These are phyloP conservation scores for Biston betularia DNA, from an alignment of 2,888 invertebrate genomes.

Conservation along the genomic window DNA sequence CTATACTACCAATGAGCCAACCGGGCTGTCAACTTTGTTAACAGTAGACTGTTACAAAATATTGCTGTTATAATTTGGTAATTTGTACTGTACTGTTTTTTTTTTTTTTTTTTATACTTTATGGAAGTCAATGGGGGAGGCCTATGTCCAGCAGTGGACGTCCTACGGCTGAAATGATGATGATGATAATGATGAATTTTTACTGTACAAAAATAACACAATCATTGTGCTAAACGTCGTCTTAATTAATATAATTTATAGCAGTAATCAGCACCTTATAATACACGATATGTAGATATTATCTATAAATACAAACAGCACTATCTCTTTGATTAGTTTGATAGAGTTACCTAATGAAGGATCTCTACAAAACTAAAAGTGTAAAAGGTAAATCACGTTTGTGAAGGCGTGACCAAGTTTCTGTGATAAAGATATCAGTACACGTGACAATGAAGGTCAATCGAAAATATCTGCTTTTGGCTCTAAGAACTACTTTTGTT, in stretches of 20 bases:
- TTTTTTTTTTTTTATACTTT: no score
- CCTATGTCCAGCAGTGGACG: no score
- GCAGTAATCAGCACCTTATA: neutral
- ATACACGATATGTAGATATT: neutral
- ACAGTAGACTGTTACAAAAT: no score
- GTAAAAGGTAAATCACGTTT: conserved; percentile 20
- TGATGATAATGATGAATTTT: no score
- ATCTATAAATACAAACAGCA: neutral
- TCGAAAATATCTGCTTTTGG: conserved; percentile 27
- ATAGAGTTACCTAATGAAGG: neutral
- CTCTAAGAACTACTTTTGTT: conserved; percentile 10
- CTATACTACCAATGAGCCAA: no score
- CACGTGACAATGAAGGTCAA: conserved; percentile 39
- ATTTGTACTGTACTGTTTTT: no score
- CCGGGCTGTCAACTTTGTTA: no score
- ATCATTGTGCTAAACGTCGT: no score
- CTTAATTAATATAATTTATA: neutral
- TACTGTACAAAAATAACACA: no score
- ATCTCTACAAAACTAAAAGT: conserved; percentile 4
- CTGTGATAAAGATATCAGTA: conserved; percentile 26
- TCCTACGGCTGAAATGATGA: no score
- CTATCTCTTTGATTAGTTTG: neutral
- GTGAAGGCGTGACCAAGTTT: conserved; percentile 20
- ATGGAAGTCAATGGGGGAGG: no score
- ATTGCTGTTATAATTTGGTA: no score